These are phyloP conservation scores for Palythoa grandis DNA, from an alignment of 92 coral and sea anemone genomes.

Conservation along the genomic window DNA sequence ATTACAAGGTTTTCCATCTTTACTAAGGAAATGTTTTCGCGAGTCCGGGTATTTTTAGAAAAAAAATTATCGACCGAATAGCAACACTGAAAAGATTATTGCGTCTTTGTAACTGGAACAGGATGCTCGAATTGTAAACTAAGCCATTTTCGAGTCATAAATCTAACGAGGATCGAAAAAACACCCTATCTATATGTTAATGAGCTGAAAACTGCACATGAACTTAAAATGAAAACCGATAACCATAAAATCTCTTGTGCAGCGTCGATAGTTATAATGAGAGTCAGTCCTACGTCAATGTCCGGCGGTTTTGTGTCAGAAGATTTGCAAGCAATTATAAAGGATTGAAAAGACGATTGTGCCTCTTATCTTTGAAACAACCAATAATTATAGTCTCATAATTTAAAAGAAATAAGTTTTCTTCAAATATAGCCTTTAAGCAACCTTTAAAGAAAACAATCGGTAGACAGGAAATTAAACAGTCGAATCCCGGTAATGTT, in stretches of 20 bases:
- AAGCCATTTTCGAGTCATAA: neutral
- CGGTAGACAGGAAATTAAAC: neutral
- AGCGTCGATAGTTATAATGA: neutral
- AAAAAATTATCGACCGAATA: neutral
- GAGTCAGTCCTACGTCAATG: neutral
- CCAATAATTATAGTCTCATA: neutral
- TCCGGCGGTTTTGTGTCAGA: neutral
- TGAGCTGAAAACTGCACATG: neutral
- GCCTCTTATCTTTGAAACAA: neutral
- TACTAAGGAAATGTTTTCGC: too few relatives aligned
- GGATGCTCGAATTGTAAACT: neutral
- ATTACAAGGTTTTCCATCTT: too few relatives aligned
- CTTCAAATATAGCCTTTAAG: neutral
- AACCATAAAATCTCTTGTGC: neutral
- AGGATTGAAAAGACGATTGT: neutral
- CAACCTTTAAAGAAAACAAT: neutral
- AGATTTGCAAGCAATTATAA: neutral
- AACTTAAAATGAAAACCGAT: neutral
- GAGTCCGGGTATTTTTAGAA: neutral
- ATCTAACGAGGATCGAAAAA: neutral
- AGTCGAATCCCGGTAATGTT: neutral
- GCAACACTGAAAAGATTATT: neutral
- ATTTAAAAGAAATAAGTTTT: neutral
- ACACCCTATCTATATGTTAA: neutral
- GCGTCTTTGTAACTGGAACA: neutral